phyloP scores from a whole-genome alignment of 2,113 vertebrate species.

The Caracal caracal region DNA sequence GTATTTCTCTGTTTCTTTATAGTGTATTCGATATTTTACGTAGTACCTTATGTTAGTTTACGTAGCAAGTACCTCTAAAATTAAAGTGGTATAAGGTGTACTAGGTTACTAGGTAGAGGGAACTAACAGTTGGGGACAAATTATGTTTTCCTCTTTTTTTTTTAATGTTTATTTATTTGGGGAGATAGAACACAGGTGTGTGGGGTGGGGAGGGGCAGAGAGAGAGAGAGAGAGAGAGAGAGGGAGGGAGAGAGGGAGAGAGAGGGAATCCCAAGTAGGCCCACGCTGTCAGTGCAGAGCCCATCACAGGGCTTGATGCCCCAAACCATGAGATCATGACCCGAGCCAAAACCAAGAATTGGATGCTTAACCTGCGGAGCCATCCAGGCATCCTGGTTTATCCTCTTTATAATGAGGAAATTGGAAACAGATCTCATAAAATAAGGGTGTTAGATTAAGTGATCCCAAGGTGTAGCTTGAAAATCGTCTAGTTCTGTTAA shows the following conservation, averaged over 20 bases:
- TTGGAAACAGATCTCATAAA: conserved; percentile 34
- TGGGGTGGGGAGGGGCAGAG: too few relatives aligned
- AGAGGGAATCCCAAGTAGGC: too few relatives aligned
- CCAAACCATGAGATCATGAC: too few relatives aligned
- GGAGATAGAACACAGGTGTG: too few relatives aligned
- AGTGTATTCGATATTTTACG: neutral
- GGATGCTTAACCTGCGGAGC: too few relatives aligned
- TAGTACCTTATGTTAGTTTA: neutral
- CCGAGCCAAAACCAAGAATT: too few relatives aligned
- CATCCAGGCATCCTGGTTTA: neutral
- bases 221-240: too few relatives aligned
- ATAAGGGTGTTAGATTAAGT: neutral
- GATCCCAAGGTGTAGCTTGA: neutral
- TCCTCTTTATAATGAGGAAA: conserved; percentile 9
- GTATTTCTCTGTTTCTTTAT: neutral
- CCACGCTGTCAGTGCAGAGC: too few relatives aligned
- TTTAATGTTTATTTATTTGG: neutral
- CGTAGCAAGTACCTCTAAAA: neutral
- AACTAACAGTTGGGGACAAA: conserved; percentile 1
- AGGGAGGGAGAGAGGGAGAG: too few relatives aligned
- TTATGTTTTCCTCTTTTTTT: neutral
- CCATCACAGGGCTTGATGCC: too few relatives aligned
- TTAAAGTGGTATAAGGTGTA: neutral
- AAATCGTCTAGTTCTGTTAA: neutral
- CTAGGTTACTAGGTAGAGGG: neutral